A percentile compares a stretch with the other conserved stretches of the same genome.
Evolutionary conservation across 2,888 invertebrate species (phyloP).

Genomic region (Branchellion lobata): DNA sequence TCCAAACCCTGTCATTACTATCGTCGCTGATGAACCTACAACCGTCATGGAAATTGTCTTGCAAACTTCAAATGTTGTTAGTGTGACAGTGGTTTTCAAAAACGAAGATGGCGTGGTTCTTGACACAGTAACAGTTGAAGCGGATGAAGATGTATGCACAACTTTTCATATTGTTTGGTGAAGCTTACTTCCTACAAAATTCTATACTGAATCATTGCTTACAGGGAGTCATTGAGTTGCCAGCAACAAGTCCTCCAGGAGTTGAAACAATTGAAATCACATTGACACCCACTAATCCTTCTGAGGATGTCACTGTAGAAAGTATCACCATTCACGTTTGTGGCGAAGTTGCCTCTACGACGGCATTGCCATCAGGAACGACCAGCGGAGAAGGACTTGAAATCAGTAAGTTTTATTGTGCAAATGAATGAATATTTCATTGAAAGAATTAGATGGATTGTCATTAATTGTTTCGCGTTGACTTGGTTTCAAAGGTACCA

Average conservation of each 20-base stretch:
- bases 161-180: too few relatives aligned
- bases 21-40: neutral
- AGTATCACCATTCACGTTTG: slow-evolving; percentile 1
- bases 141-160: neutral
- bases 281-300: neutral
- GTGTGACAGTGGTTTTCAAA: neutral
- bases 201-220: too few relatives aligned
- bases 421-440: too few relatives aligned
- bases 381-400: neutral
- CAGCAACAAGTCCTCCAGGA: neutral
- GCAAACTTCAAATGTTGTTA: neutral
- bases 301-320: neutral
- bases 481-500: too few relatives aligned
- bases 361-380: neutral
- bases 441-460: too few relatives aligned
- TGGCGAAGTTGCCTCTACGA: neutral
- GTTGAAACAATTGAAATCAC: neutral
- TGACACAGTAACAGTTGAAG: neutral
- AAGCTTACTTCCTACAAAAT: too few relatives aligned
- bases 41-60: neutral
- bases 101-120: neutral
- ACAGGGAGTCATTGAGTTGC: neutral
- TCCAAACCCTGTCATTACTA: neutral
- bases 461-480: too few relatives aligned
- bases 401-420: too few relatives aligned